Conservation (phyloP, 1,140 invertebrate species). For the Leptinotarsa defecta region DNA sequence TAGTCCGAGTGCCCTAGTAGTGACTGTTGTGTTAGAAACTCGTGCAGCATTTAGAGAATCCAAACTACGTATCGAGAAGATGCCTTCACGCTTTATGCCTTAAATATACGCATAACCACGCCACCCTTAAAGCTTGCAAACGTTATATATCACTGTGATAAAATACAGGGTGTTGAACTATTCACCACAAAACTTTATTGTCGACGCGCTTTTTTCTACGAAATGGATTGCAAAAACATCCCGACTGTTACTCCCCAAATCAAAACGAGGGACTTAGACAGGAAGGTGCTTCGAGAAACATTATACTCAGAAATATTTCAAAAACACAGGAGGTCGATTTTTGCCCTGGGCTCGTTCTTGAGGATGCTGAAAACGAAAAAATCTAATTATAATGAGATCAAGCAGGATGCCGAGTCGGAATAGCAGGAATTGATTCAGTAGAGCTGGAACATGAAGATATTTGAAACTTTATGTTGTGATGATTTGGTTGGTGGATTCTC, state of each 20-base stretch:
- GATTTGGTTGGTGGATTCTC: neutral
- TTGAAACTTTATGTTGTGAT: neutral
- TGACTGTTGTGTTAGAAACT: slow-evolving; percentile 20
- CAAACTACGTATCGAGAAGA: slow-evolving; percentile 28
- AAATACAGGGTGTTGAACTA: slow-evolving; percentile 27
- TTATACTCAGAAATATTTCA: slow-evolving; percentile 81
- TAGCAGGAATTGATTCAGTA: slow-evolving; percentile 18
- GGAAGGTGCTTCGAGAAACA: slow-evolving; percentile 74
- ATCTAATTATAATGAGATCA: slow-evolving; percentile 79
- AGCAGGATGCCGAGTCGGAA: slow-evolving; percentile 60
- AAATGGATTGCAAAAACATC: slow-evolving; percentile 46
- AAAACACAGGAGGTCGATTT: slow-evolving; percentile 76
- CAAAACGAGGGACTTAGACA: slow-evolving; percentile 57
- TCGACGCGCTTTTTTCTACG: neutral
- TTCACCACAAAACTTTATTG: slow-evolving; percentile 14
- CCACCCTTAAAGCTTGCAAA: slow-evolving; percentile 31
- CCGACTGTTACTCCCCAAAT: slow-evolving; percentile 33
- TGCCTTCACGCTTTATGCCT: slow-evolving; percentile 25
- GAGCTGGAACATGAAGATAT: neutral
- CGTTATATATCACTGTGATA: slow-evolving; percentile 29
- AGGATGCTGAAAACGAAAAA: slow-evolving; percentile 79
- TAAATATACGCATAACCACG: slow-evolving; percentile 19
- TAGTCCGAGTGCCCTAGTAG: slow-evolving; percentile 14
- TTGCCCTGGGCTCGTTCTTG: slow-evolving; percentile 77
- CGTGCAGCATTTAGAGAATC: neutral